A percentile compares a stretch with the other conserved stretches of the same genome.
Conservation (phyloP, 2,797 vertebrate species). For the Macrochelys suwanniensis region DNA sequence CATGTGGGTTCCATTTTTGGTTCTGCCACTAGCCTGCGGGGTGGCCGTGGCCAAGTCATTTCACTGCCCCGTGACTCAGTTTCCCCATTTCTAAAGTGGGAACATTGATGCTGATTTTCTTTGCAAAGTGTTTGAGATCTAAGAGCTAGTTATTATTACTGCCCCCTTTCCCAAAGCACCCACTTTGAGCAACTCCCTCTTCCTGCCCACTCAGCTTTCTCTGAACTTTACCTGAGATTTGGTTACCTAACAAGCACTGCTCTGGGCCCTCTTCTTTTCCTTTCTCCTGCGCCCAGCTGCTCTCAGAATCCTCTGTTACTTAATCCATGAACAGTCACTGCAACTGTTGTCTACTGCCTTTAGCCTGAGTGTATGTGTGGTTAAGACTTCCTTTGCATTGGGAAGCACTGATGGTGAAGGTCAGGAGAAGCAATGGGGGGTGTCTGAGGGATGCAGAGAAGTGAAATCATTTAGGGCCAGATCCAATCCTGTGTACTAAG, state of each 20-base stretch:
- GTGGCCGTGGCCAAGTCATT: not conserved
- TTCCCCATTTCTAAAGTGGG: not conserved
- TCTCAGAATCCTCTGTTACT: not conserved
- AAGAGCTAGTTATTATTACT: not conserved
- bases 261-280: not conserved
- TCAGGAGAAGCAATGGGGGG: not conserved
- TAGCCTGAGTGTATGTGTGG: not conserved
- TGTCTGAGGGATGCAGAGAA: not conserved
- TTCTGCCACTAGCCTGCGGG: not conserved
- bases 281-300: not conserved
- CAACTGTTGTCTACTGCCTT: not conserved
- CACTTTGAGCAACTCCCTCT: not conserved
- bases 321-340: not conserved
- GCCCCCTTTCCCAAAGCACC: fast-evolving
- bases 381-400: not conserved
- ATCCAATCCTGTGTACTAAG: not conserved
- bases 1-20: not conserved
- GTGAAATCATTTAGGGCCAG: not conserved
- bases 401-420: not conserved
- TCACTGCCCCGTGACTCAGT: not conserved
- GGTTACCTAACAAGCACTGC: not conserved
- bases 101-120: not conserved
- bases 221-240: not conserved
- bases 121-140: not conserved
- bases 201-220: not conserved